Conservation (phyloP, 2,113 vertebrate genomes). For the Galemys pyrenaicus region DNA sequence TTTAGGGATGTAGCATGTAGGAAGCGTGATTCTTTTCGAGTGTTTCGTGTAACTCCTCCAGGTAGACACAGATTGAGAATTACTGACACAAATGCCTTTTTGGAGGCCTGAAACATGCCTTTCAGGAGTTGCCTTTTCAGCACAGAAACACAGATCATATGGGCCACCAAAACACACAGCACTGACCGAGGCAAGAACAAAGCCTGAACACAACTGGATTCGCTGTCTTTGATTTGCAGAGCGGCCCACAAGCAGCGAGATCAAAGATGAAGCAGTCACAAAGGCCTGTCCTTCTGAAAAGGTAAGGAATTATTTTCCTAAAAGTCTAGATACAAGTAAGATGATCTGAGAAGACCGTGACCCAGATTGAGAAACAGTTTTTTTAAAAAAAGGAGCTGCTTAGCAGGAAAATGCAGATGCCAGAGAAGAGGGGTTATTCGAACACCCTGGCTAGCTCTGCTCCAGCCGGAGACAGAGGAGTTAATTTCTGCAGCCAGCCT, state of each 20-base stretch:
- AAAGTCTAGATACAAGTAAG: conserved; percentile 64
- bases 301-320: conserved; percentile 71
- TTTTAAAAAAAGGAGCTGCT: background rate
- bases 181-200: conserved; percentile 65
- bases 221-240: conserved; percentile 83
- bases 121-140: conserved; percentile 71
- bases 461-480: conserved; percentile 42
- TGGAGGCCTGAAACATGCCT: conserved; percentile 66
- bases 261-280: conserved; percentile 60
- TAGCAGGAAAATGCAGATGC: background rate
- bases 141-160: conserved; percentile 70
- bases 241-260: conserved; percentile 50
- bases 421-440: background rate
- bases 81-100: conserved; percentile 72
- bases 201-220: conserved; percentile 66
- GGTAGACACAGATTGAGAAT: conserved; percentile 57
- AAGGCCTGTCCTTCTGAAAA: conserved; percentile 62
- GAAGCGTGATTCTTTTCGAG: conserved; percentile 51
- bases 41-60: conserved; percentile 8
- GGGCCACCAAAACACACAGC: conserved; percentile 39
- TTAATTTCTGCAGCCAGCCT: conserved; percentile 61
- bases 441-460: background rate
- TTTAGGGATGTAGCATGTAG: conserved; percentile 9
- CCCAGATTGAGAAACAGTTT: background rate
- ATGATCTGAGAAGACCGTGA: conserved; percentile 52